These are phyloP conservation scores for Columba janthina DNA, from an alignment of 2,113 vertebrate genomes.

Conservation along the genomic window DNA sequence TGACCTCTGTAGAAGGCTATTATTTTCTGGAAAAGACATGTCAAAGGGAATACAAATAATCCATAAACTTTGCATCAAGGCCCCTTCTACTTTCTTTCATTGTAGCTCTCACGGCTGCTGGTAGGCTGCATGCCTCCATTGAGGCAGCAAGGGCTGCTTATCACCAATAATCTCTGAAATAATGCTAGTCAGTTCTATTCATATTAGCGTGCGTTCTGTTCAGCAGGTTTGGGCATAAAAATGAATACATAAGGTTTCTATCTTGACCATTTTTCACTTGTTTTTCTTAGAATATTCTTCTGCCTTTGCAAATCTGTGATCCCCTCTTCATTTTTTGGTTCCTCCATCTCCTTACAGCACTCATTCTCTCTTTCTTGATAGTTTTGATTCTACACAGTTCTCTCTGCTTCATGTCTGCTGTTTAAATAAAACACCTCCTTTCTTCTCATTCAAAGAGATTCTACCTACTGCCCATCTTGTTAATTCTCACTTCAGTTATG, in stretches of 20 bases:
- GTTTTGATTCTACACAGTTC: not conserved
- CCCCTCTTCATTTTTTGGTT: accelerated
- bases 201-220: not conserved
- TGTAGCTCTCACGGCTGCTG: not conserved
- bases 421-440: not conserved
- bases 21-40: not conserved
- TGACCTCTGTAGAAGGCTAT: not conserved
- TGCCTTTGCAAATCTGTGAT: not conserved
- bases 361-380: not conserved
- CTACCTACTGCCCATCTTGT: not conserved
- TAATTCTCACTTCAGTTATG: not conserved
- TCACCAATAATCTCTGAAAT: not conserved
- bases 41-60: not conserved
- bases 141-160: not conserved
- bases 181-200: not conserved
- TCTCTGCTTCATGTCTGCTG: not conserved
- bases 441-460: not conserved
- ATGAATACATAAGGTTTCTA: not conserved
- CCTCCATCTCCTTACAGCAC: accelerated
- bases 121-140: not conserved
- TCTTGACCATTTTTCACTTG: not conserved
- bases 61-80: not conserved
- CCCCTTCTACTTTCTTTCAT: accelerated
- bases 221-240: not conserved
- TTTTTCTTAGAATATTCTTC: not conserved